Base-by-base conservation (phyloP, 2,113 vertebrate genomes). In the Prinia subflava region DNA sequence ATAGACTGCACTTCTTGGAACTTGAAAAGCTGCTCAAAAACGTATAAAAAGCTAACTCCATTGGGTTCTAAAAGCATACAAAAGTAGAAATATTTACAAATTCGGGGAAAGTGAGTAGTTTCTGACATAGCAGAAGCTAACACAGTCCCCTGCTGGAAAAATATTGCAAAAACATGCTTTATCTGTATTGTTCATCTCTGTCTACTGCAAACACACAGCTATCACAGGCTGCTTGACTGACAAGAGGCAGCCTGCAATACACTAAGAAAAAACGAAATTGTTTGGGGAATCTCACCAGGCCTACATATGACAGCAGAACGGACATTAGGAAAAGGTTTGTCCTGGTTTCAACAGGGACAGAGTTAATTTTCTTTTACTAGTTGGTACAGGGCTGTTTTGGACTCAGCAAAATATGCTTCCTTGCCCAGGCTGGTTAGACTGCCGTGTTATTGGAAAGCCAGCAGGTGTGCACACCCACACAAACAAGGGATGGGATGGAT, bases 81-180 rank as follows among this genome's bases (percentile, higher is more conserved):
- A 18, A 76, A 74, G 22, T n/a, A 56, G 28, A 79, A 90, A 49
- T 60, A 80, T 21, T 83, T 69, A 62, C 23, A 92, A 89, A 77
- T 67, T 44, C 55, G 67, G 35, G 47, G 63, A 30, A 86, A 77
- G 13, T 3, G 44, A 91, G 22, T 25, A 13, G 35, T 30, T 92
- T 52, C 83, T 84, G 56, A 87, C 24, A 79, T 42, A 94, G 82
- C 53, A 90, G 94, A 90, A 90, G 92, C 82, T 78, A 87, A 97
- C 92, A 92, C 80, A 71, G 83, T 95, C 96, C 95, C 49, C 94
- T 95, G 77, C 83, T 95, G 95, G 92, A 93, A 95, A 89, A 92
- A 64, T 10, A 63, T 7, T 76, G 91, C 55, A 81, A 96, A 84
- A 91, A 56, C 92, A 92, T 18, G 47, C 15, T 35, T 22, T 42